Conservation (phyloP, 2,888 invertebrate species). For the Pedicia rivosa region DNA sequence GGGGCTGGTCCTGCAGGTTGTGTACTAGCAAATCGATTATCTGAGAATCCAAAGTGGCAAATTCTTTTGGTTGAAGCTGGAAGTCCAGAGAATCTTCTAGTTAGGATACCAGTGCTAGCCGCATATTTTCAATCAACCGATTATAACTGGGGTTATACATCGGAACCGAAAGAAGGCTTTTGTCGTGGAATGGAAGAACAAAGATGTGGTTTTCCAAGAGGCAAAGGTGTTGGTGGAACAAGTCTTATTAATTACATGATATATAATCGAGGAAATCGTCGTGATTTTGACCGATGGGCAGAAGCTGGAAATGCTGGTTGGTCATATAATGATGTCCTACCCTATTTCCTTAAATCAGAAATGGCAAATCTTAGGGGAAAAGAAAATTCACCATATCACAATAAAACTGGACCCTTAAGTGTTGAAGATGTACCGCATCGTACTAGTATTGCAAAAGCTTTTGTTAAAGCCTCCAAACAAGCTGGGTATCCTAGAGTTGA, state of each 20-base stretch:
- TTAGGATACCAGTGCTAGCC: slow-evolving; percentile 21
- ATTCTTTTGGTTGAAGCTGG: slow-evolving; percentile 37
- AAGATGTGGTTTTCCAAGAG: slow-evolving; percentile 34
- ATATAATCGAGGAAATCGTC: slow-evolving; percentile 55
- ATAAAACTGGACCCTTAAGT: slow-evolving; percentile 40
- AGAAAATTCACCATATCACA: slow-evolving; percentile 37
- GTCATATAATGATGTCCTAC: slow-evolving; percentile 45
- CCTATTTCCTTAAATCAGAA: slow-evolving; percentile 46
- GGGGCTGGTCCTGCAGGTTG: slow-evolving; percentile 72
- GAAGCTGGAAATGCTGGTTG: slow-evolving; percentile 55
- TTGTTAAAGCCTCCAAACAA: slow-evolving; percentile 43
- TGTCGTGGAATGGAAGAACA: slow-evolving; percentile 34
- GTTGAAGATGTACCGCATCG: slow-evolving; percentile 42
- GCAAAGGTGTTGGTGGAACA: slow-evolving; percentile 41
- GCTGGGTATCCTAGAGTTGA: slow-evolving; percentile 51
- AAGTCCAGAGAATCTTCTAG: slow-evolving; percentile 26
- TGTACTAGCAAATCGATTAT: slow-evolving; percentile 29
- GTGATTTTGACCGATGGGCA: slow-evolving; percentile 56
- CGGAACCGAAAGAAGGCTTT: slow-evolving; percentile 46
- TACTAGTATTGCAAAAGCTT: slow-evolving; percentile 35
- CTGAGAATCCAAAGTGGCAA: slow-evolving; percentile 30
- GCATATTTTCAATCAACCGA: slow-evolving; percentile 27
- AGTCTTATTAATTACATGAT: slow-evolving; percentile 49
- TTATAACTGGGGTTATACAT: slow-evolving; percentile 61
- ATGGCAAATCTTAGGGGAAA: slow-evolving; percentile 24